Percentiles rank a stretch among this genome's conserved stretches.
phyloP scores from a whole-genome alignment of 2,797 vertebrate genomes.

The Harpagifer antarcticus region DNA sequence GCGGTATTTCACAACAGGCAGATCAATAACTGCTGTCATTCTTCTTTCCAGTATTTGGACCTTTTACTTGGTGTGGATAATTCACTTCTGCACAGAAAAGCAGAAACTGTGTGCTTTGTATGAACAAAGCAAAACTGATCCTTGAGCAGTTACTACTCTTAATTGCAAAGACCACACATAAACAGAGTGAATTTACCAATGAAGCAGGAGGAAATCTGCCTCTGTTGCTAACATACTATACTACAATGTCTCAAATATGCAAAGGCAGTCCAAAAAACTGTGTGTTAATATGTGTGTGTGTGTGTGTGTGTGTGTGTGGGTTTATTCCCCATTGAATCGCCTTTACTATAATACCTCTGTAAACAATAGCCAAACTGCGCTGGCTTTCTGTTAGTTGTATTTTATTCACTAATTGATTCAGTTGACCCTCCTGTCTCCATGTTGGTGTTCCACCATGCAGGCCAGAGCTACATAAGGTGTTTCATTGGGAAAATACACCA shows the following conservation, averaged over 20 bases:
- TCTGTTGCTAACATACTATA: slow-evolving; percentile 33
- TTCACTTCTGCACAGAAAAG: slow-evolving; percentile 21
- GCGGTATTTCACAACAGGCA: slow-evolving; percentile 62
- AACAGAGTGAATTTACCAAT: slow-evolving; percentile 34
- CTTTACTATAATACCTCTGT: slow-evolving; percentile 34
- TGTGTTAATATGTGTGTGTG: slow-evolving; percentile 19
- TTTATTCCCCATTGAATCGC: slow-evolving; percentile 32
- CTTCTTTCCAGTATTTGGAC: slow-evolving; percentile 54
- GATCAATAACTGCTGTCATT: slow-evolving; percentile 73
- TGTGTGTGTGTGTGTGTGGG: slow-evolving; percentile 28
- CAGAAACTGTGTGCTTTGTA: slow-evolving; percentile 24
- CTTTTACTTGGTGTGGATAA: neutral
- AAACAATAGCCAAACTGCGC: slow-evolving; percentile 52
- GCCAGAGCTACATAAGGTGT: neutral
- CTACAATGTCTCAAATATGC: slow-evolving; percentile 51
- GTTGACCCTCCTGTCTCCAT: slow-evolving; percentile 26
- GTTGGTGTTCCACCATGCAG: neutral
- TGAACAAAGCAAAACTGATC: slow-evolving; percentile 31
- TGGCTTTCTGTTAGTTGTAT: slow-evolving; percentile 51
- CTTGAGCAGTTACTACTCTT: neutral
- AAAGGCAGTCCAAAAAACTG: slow-evolving; percentile 39
- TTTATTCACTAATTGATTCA: slow-evolving; percentile 48
- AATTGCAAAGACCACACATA: slow-evolving; percentile 47
- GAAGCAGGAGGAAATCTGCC: slow-evolving; percentile 37
- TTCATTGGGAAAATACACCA: slow-evolving; percentile 9